phyloP scores from a whole-genome alignment of 2,888 invertebrate genomes.

The Liodrosophila aerea region DNA sequence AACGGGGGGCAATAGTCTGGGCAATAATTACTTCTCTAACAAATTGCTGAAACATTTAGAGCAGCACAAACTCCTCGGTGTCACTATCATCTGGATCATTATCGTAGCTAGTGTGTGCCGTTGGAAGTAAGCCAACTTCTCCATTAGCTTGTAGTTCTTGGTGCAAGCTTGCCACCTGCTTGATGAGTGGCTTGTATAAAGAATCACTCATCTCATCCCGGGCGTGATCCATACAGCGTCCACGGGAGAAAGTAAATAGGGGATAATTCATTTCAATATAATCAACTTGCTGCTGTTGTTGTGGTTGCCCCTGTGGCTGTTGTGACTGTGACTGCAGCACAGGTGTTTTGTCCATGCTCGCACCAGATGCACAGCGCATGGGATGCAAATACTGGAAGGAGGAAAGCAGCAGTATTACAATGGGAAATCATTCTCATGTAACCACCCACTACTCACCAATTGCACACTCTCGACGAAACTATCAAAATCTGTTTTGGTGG shows the following conservation, averaged over 20 bases:
- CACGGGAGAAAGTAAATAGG: conserved; percentile 91
- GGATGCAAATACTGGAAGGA: conserved; percentile 83
- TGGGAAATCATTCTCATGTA: no score
- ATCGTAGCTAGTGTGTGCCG: conserved; percentile 80
- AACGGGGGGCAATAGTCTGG: background rate
- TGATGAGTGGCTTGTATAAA: conserved; percentile 84
- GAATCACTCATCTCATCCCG: conserved; percentile 79
- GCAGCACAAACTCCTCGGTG: conserved; percentile 89
- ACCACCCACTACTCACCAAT: conserved; percentile 84
- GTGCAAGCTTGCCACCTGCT: conserved; percentile 84
- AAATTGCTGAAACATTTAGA: conserved; percentile 81
- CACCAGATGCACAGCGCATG: conserved; percentile 79
- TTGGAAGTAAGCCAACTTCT: no score
- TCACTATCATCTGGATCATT: conserved; percentile 85
- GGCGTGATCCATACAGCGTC: conserved; percentile 85
- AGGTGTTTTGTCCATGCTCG: conserved; percentile 57
- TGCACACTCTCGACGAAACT: conserved; percentile 88
- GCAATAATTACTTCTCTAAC: conserved; percentile 9
- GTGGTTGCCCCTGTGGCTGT: conserved; percentile 24
- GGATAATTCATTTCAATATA: conserved; percentile 86
- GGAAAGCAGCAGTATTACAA: no score
- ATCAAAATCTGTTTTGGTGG: conserved; percentile 89
- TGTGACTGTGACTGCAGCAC: conserved; percentile 38
- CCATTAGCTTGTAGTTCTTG: conserved; percentile 84
- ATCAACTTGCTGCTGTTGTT: conserved; percentile 48